A percentile compares a stretch with the other conserved stretches of the same genome.
phyloP scores from a whole-genome alignment of 2,888 invertebrate genomes.

The Actias luna region DNA sequence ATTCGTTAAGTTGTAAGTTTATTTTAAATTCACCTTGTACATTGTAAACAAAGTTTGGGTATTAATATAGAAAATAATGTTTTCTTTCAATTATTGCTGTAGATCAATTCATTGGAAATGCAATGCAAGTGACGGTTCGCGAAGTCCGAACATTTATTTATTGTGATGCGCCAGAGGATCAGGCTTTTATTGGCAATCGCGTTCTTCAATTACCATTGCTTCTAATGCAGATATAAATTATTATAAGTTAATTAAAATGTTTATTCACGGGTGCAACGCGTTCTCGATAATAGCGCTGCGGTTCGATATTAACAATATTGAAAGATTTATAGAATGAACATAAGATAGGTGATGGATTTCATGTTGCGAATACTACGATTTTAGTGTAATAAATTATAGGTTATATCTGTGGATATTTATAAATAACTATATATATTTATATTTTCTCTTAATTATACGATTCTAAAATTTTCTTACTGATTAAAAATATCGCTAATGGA shows the following conservation, averaged over 20 bases:
- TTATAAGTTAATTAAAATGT: conserved; percentile 77
- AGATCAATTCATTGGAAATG: conserved; percentile 34
- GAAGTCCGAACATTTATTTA: conserved; percentile 37
- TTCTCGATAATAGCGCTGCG: conserved; percentile 40
- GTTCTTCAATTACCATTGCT: conserved; percentile 57
- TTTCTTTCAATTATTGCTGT: too few species aligned
- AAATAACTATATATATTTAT: background rate
- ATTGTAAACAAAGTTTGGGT: too few species aligned
- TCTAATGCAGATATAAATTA: conserved; percentile 79
- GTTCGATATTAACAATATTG: conserved; percentile 60
- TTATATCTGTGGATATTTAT: background rate
- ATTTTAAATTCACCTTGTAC: too few species aligned
- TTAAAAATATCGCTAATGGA: too few species aligned
- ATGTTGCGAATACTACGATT: conserved; percentile 23
- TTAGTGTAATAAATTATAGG: background rate
- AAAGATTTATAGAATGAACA: conserved; percentile 67
- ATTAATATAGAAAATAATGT: too few species aligned
- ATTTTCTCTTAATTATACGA: too few species aligned
- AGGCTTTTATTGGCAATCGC: conserved; percentile 47
- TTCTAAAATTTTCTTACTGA: too few species aligned
- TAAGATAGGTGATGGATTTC: conserved; percentile 49
- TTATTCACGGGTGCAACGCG: conserved; percentile 58
- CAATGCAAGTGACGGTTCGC: conserved; percentile 45
- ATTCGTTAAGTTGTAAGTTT: too few species aligned
- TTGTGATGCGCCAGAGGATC: conserved; percentile 19